Evolutionary conservation across 1,140 invertebrate species (phyloP).

Genomic region (Magallana angulata): DNA sequence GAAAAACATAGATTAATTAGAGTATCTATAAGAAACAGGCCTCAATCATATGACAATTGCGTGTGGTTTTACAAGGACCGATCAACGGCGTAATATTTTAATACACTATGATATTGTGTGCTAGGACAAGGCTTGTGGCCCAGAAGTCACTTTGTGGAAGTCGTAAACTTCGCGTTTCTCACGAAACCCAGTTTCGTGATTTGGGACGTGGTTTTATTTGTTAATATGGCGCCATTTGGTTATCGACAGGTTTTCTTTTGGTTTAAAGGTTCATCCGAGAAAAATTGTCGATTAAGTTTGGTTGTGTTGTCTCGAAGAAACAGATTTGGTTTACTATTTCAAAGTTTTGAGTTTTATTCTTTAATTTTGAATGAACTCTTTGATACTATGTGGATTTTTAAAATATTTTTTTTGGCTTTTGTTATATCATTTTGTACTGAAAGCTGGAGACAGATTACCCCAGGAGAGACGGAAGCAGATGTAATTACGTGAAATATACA

Average conservation of each 20-base stretch:
- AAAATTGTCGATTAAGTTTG: too few relatives aligned
- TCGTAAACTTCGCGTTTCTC: conserved; percentile 43
- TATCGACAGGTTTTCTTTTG: conserved; percentile 1
- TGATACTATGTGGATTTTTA: too few relatives aligned
- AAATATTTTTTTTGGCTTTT: too few relatives aligned
- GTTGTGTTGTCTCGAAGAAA: too few relatives aligned
- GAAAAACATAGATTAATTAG: conserved; percentile 62
- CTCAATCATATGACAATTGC: conserved; percentile 57
- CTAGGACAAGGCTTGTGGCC: background rate
- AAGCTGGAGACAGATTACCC: conserved; percentile 6
- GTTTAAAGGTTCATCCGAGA: too few relatives aligned
- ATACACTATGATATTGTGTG: conserved; percentile 38
- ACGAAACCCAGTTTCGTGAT: conserved; percentile 43
- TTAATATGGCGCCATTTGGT: conserved; percentile 21
- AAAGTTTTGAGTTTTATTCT: too few relatives aligned
- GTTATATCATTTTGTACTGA: too few relatives aligned
- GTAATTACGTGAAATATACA: conserved; percentile 14
- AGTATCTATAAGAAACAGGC: conserved; percentile 57
- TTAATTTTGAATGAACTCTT: too few relatives aligned
- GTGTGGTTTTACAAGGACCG: conserved; percentile 48
- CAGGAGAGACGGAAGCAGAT: background rate
- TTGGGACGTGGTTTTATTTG: conserved; percentile 20
- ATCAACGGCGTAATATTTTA: conserved; percentile 57
- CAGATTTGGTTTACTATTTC: too few relatives aligned
- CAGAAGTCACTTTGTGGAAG: conserved; percentile 46